Conservation (phyloP, 2,113 vertebrate genomes). For the Cyprinodon tularosa region DNA sequence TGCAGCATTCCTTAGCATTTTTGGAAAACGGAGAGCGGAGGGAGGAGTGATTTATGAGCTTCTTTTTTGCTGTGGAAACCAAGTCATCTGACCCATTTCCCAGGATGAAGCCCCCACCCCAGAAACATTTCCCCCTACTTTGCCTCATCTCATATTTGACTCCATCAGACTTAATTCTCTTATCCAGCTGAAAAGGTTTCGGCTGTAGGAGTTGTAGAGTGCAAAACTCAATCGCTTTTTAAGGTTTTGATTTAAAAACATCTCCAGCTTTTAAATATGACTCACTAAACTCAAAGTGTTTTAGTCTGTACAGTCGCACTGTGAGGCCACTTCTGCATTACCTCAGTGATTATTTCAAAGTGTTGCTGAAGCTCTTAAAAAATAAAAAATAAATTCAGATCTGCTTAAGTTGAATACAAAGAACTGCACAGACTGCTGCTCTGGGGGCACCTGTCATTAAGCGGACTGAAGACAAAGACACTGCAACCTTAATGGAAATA, state of each 20-base stretch:
- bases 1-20: constrained; percentile 49
- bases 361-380: constrained; percentile 13
- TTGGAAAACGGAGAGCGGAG: constrained; percentile 29
- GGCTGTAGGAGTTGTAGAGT: constrained; percentile 51
- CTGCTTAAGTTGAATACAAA: constrained; percentile 24
- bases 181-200: constrained; percentile 46
- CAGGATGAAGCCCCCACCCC: constrained; percentile 32
- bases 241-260: constrained; percentile 37
- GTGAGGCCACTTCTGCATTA: constrained; percentile 4
- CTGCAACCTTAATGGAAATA: constrained; percentile 45
- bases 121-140: constrained; percentile 26
- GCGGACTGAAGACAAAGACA: constrained; percentile 8
- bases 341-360: neutral
- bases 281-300: constrained; percentile 30
- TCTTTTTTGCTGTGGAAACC: constrained; percentile 71
- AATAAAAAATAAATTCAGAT: constrained; percentile 1
- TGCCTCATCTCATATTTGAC: constrained; percentile 36
- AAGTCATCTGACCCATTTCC: constrained; percentile 76
- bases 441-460: constrained; percentile 42
- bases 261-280: constrained; percentile 23
- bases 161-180: constrained; percentile 57
- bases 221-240: constrained; percentile 38
- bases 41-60: constrained; percentile 54
- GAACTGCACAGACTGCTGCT: constrained; percentile 27
- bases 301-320: constrained; percentile 16